A percentile compares a stretch with the other conserved stretches of the same genome.
phyloP scores from a whole-genome alignment of 2,797 vertebrate genomes.

The Oryzias sinensis region DNA sequence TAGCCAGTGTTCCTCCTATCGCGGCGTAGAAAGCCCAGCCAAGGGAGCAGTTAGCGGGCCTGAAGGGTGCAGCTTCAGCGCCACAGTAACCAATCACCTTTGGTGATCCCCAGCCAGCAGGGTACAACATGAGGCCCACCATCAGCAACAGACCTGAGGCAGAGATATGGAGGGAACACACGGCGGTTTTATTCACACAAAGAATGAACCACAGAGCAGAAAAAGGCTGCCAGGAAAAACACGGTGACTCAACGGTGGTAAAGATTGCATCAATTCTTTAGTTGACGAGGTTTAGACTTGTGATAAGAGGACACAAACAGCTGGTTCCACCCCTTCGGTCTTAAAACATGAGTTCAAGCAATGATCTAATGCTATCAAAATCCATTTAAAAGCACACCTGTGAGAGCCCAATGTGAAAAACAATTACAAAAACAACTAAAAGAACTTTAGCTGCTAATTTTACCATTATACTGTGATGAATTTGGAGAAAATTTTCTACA shows the following conservation, averaged over 20 bases:
- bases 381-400: neutral
- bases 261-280: slow-evolving; percentile 27
- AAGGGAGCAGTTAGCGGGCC: slow-evolving; percentile 86
- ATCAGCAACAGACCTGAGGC: slow-evolving; percentile 91
- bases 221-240: slow-evolving; percentile 30
- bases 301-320: slow-evolving; percentile 4
- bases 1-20: slow-evolving; percentile 87
- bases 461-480: neutral
- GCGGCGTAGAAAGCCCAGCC: slow-evolving; percentile 98
- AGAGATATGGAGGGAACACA: slow-evolving; percentile 16
- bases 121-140: slow-evolving; percentile 94
- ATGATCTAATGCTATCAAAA: slow-evolving; percentile 20
- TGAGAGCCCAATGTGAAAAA: slow-evolving; percentile 9
- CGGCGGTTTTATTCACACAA: slow-evolving; percentile 33
- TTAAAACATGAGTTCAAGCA: slow-evolving; percentile 18
- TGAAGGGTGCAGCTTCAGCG: slow-evolving; percentile 86
- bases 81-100: slow-evolving; percentile 90
- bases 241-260: slow-evolving; percentile 31
- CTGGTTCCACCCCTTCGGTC: neutral
- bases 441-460: neutral
- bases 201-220: slow-evolving; percentile 14
- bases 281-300: slow-evolving; percentile 32
- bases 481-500: neutral
- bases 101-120: slow-evolving; percentile 94
- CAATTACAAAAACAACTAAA: neutral